Conservation (phyloP, 2,113 vertebrate species). For the Odontophorus gujanensis region DNA sequence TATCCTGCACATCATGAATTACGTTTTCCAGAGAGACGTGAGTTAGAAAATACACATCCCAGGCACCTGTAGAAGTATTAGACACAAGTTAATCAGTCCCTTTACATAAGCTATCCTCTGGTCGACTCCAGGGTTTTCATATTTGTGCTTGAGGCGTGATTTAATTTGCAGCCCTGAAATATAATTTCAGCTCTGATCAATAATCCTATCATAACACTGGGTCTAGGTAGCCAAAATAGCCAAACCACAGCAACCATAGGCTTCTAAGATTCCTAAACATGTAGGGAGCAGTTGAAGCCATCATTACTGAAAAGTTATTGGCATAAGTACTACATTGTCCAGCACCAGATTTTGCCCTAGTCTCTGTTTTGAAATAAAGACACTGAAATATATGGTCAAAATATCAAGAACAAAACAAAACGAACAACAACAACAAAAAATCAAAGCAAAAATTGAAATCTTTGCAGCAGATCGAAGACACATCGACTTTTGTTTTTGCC, state of each 20-base stretch:
- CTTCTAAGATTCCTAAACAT: not conserved
- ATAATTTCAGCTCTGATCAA: not conserved
- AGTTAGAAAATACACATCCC: not conserved
- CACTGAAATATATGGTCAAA: not conserved
- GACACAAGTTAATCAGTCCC: not conserved
- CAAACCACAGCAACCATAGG: not conserved
- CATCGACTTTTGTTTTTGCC: accelerated
- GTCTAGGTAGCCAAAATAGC: not conserved
- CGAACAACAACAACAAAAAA: not conserved
- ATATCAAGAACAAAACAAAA: not conserved
- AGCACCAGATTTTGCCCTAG: not conserved
- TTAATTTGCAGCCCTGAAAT: not conserved
- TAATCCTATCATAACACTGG: not conserved
- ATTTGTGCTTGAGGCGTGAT: accelerated
- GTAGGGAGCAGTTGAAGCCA: not conserved
- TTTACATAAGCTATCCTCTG: not conserved
- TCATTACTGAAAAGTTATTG: not conserved
- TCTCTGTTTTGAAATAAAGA: not conserved
- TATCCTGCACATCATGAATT: not conserved
- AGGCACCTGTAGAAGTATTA: not conserved
- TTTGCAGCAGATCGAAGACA: not conserved
- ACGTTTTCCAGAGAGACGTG: accelerated
- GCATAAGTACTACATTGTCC: accelerated
- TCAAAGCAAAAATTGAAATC: not conserved
- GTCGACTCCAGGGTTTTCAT: not conserved